These are phyloP conservation scores for Nemotelus nigrinus DNA, from an alignment of 2,888 invertebrate genomes.

Conservation along the genomic window DNA sequence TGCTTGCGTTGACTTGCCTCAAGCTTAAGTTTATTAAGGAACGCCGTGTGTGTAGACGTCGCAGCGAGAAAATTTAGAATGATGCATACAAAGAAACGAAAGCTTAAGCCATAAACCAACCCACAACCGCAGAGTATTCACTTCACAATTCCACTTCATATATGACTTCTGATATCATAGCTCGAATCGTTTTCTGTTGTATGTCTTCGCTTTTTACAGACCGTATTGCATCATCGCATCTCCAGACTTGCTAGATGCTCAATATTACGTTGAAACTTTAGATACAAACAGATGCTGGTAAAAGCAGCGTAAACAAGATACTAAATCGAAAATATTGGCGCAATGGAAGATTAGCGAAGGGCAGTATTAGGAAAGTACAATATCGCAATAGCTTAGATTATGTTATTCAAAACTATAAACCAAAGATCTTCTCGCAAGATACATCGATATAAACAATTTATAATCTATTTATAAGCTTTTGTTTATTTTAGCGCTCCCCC, in stretches of 20 bases:
- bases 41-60: not conserved
- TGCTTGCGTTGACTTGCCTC: slow-evolving; percentile 1
- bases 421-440: too few species aligned
- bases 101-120: not conserved
- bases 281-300: slow-evolving; percentile 26
- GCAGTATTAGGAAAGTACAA: too few species aligned
- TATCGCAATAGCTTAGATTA: too few species aligned
- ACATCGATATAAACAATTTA: too few species aligned
- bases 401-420: too few species aligned
- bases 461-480: too few species aligned
- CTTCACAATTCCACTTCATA: not conserved
- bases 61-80: not conserved
- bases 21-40: slow-evolving; percentile 5
- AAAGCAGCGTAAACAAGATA: not conserved
- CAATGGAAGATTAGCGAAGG: too few species aligned
- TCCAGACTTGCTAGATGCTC: slow-evolving; percentile 1
- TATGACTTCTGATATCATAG: slow-evolving; percentile 20
- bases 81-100: slow-evolving; percentile 20
- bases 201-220: slow-evolving; percentile 3
- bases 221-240: slow-evolving; percentile 29
- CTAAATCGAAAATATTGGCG: not conserved
- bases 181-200: slow-evolving; percentile 13
- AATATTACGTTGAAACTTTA: not conserved
- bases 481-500: too few species aligned
- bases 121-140: slow-evolving; percentile 31